A percentile compares a stretch with the other conserved stretches of the same genome.
phyloP scores from a whole-genome alignment of 2,888 invertebrate species.

The Euplexia lucipara region DNA sequence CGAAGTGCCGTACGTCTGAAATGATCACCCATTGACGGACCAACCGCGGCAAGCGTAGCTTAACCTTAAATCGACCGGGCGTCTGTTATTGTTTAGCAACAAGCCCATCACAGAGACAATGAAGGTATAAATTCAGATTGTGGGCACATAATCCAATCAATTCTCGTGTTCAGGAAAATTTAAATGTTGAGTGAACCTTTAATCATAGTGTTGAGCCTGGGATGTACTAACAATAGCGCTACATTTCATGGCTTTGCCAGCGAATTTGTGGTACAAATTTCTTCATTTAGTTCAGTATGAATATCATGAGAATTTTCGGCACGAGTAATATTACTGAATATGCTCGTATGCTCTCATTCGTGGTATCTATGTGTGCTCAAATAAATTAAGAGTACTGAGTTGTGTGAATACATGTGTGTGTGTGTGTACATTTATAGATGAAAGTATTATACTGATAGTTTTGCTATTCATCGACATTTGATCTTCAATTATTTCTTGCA shows the following conservation, averaged over 20 bases:
- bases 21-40: too few relatives aligned
- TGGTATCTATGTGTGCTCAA: not conserved
- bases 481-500: too few relatives aligned
- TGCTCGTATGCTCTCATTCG: not conserved
- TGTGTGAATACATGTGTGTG: too few relatives aligned
- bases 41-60: too few relatives aligned
- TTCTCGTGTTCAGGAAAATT: constrained; percentile 4
- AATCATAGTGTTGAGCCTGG: not conserved
- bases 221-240: constrained; percentile 5
- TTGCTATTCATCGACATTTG: too few relatives aligned
- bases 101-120: too few relatives aligned
- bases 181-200: constrained; percentile 2
- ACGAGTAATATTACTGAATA: not conserved
- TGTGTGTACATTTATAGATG: too few relatives aligned
- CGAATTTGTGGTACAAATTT: constrained; percentile 2
- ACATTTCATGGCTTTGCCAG: constrained; percentile 8
- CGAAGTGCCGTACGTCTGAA: too few relatives aligned
- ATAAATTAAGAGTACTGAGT: constrained; percentile 11
- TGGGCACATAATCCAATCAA: constrained; percentile 15
- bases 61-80: too few relatives aligned
- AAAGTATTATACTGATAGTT: too few relatives aligned
- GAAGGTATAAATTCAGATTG: not conserved
- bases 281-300: constrained; percentile 1
- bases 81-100: too few relatives aligned
- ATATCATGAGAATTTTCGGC: not conserved